Conservation (phyloP, 2,113 vertebrate genomes). For the Scophthalmus maximus region DNA sequence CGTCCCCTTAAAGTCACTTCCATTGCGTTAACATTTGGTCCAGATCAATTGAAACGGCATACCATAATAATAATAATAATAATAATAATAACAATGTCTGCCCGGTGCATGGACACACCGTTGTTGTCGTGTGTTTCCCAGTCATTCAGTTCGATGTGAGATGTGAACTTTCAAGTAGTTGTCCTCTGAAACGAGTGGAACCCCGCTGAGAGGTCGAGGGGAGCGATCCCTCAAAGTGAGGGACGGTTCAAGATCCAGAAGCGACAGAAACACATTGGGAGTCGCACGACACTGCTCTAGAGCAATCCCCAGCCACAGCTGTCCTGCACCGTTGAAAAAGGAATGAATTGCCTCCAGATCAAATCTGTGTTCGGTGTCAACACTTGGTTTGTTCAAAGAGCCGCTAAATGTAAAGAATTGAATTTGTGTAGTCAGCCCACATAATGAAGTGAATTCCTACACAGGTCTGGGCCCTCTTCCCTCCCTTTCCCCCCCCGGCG, state of each 20-base stretch:
- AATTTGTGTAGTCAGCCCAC: neutral
- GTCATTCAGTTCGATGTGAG: slow-evolving; percentile 2
- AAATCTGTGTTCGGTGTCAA: no score
- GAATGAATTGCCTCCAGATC: no score
- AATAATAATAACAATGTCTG: no score
- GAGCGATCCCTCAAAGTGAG: no score
- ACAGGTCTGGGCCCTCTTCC: slow-evolving; percentile 26
- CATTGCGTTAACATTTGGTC: neutral
- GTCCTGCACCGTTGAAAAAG: no score
- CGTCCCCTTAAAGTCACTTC: neutral
- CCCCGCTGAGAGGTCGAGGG: neutral
- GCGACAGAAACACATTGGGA: neutral
- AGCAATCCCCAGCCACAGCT: no score
- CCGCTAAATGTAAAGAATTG: neutral
- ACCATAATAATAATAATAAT: slow-evolving; percentile 27
- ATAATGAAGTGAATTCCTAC: neutral
- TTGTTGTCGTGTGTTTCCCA: slow-evolving; percentile 10
- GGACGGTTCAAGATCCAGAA: no score
- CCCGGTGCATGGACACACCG: neutral
- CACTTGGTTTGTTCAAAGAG: neutral
- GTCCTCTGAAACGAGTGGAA: neutral
- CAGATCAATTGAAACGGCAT: slow-evolving; percentile 11
- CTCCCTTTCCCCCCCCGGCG: slow-evolving; percentile 40
- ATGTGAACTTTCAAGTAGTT: neutral
- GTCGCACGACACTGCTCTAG: neutral